phyloP scores from a whole-genome alignment of 2,888 invertebrate genomes.

The Acanthoscelides obtectus region DNA sequence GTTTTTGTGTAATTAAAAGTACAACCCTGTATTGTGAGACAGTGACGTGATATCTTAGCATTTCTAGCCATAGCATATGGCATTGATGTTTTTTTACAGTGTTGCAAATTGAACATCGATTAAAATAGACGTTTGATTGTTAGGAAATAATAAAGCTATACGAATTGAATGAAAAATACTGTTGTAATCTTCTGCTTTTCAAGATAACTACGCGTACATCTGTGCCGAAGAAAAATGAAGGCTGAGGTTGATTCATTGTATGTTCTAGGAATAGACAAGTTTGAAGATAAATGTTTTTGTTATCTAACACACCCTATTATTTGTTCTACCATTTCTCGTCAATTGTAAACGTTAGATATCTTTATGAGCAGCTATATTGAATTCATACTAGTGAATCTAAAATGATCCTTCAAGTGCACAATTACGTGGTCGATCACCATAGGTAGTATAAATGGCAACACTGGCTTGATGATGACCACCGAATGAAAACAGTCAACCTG shows the following conservation, averaged over 20 bases:
- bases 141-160: neutral
- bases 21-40: slow-evolving; percentile 2
- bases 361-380: no score
- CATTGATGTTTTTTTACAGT: slow-evolving; percentile 10
- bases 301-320: neutral
- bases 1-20: neutral
- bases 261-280: neutral
- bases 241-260: neutral
- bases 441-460: no score
- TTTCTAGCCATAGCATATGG: slow-evolving; percentile 13
- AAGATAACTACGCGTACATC: neutral
- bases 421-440: no score
- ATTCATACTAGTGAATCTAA: no score
- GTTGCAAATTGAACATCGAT: slow-evolving; percentile 5
- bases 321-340: no score
- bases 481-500: no score
- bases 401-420: no score
- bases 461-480: no score
- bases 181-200: neutral
- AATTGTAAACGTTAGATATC: no score
- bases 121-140: slow-evolving; percentile 3
- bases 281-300: neutral
- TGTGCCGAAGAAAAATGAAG: neutral
- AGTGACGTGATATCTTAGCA: slow-evolving; percentile 13
- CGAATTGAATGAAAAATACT: neutral